Base-by-base conservation (phyloP, 2,797 vertebrate species). In the Hemitrygon akajei region DNA sequence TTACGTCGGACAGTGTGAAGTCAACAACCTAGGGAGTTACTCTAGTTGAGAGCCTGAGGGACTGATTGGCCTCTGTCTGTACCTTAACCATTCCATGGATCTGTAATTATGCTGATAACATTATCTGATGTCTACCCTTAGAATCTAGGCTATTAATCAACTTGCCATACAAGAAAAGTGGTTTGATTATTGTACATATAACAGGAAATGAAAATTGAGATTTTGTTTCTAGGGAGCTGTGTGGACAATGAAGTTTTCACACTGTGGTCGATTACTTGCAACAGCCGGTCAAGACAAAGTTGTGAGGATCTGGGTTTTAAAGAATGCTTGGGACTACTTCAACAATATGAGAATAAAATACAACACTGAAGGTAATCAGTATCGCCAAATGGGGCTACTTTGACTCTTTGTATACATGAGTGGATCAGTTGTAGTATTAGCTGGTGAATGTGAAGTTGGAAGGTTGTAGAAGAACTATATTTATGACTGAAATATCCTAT, bases 191-290 rank as follows among this genome's bases (percentile, higher is more conserved):
- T 91, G 14, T 47, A 47, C 5, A 16, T 22, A 40, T 91, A 11
- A 91, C 56, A 92, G 89, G 91, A 75, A 4, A 30, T 92, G 66
- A 92, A 14, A 25, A n/a, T 14, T 76, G 40, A 1, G 34, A 56
- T 75, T 93, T 2, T 95, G 96, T 95, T 94, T 30, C 76, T 94
- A 99, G 99, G 99, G 99, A 58, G 99, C 99, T 0, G 99, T 99
- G 93, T 99, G 99, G 99, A 99, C 99, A 1, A 99, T 99, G 99
- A 99, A 99, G 95, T 99, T 99, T 96, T 99, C 99, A 94, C 98
- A 99, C 96, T 99, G 99, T 0, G 98, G 99, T 81, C 96, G 99
- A 94, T 96, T 99, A 95, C 97, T 99, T 95, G 99, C 99, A 4
- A 98, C 98, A 18, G 99, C 98, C 7, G 99, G 99, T 58, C 99